A percentile compares a stretch with the other conserved stretches of the same genome.
Evolutionary conservation across 92 coral and sea anemone species (phyloP).

Genomic region (Pocillopora meandrina): DNA sequence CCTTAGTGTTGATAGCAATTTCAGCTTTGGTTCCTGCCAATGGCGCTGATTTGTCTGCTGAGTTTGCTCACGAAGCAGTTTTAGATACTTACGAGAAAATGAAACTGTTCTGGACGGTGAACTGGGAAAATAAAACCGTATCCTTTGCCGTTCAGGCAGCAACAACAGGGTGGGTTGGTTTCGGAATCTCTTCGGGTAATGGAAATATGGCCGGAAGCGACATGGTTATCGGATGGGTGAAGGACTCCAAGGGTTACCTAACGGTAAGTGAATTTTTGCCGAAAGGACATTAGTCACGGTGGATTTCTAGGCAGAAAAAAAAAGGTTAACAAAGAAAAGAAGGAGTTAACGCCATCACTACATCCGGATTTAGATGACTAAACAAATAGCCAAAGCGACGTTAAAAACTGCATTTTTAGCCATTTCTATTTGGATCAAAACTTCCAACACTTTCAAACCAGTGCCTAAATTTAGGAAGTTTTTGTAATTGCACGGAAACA

Average conservation of each 20-base stretch:
- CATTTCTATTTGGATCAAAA: too few relatives aligned
- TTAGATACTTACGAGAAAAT: not conserved
- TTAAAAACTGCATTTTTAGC: too few relatives aligned
- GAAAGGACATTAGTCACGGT: too few relatives aligned
- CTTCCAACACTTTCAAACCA: too few relatives aligned
- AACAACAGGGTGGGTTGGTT: conserved; percentile 69
- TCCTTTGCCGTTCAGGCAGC: conserved; percentile 59
- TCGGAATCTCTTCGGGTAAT: conserved; percentile 58
- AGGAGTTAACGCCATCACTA: too few relatives aligned
- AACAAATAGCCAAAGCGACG: too few relatives aligned
- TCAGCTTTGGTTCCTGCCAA: not conserved
- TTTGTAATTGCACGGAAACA: too few relatives aligned
- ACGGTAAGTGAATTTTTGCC: conserved; percentile 32
- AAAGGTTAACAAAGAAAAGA: too few relatives aligned
- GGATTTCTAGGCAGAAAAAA: too few relatives aligned
- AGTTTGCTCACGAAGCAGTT: conserved; percentile 16
- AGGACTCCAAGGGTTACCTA: conserved; percentile 44
- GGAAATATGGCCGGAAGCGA: conserved; percentile 62
- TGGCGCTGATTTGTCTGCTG: not conserved
- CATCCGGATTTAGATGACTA: too few relatives aligned
- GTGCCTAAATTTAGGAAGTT: too few relatives aligned
- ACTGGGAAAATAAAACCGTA: conserved; percentile 21
- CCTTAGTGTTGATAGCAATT: not conserved
- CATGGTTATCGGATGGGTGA: conserved; percentile 64
- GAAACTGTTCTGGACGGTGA: conserved; percentile 58